Percentiles rank a stretch among this genome's conserved stretches.
These are phyloP conservation scores for Rhineura floridana DNA, from an alignment of 2,113 vertebrate genomes.

Conservation along the genomic window DNA sequence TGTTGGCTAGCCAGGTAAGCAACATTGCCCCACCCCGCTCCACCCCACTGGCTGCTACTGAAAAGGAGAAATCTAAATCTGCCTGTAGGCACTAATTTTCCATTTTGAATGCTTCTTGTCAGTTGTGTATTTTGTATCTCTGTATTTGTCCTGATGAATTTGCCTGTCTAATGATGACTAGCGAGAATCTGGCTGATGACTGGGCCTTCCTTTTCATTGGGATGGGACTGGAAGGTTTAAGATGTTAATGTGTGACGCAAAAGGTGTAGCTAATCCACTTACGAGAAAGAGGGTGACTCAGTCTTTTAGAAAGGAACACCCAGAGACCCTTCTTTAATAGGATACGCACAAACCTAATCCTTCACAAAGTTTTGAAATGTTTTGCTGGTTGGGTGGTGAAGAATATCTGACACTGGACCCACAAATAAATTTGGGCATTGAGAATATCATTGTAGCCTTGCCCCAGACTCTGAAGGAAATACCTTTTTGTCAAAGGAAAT, in stretches of 20 bases:
- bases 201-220: background rate
- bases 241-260: background rate
- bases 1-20: too few relatives aligned
- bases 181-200: background rate
- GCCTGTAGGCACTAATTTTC: background rate
- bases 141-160: background rate
- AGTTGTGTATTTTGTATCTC: background rate
- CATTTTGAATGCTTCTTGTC: background rate
- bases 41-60: too few relatives aligned
- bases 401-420: too few relatives aligned
- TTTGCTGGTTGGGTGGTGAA: too few relatives aligned
- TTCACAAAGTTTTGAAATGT: too few relatives aligned
- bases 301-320: background rate
- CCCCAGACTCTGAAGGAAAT: too few relatives aligned
- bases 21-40: too few relatives aligned
- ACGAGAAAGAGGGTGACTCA: background rate
- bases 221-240: background rate
- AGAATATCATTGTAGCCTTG: too few relatives aligned
- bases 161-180: background rate
- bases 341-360: too few relatives aligned
- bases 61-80: background rate
- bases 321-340: too few relatives aligned
- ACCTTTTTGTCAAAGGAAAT: too few relatives aligned
- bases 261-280: background rate
- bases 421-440: too few relatives aligned